Base-by-base conservation (phyloP, 2,113 vertebrate genomes). In the Pedionomus torquatus region DNA sequence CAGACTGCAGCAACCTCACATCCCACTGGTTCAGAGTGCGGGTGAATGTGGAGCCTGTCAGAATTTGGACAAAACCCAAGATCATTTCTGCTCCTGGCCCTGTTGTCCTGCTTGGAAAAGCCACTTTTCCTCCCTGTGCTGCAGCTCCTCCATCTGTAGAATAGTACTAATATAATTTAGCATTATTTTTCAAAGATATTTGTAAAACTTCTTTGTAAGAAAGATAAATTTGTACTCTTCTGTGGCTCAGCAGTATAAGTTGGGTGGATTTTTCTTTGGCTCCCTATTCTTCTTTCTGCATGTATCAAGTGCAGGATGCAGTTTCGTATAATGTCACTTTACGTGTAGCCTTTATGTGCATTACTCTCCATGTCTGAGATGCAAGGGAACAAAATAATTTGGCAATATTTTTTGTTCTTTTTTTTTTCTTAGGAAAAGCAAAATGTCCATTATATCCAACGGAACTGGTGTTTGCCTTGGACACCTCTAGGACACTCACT, bases 381-480 rank as follows among this genome's bases (percentile, higher is more conserved):
- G 31, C 39, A 86, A 64, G 28, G 41, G 30, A 89, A 68, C 20
- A 77, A 93, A 71, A 54, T 66, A 43, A 58, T 57, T 75, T 55
- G 31, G 12, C 21, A 3, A 1, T 75, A 7, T 3, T 30, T 84
- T 79, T 93, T 69, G 21, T 57, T 70, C 37, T 90, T 19, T 44
- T 51, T 28, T 69, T 28, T 69, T 70, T 80, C 94, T 54, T 37
- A 98, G 98, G 88, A 68, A 94, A 76, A 37, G 46, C 17, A 0
- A 43, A 63, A 13, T 98, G 97, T 48, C 98, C 98, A 0, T 58
- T 81, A 33, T 93, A 98, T 68, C 98, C 98, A 7, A 97, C 95
- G 0, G 97, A 98, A 71, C 12, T 98, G 89, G 97, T 97, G 16
- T 97, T 98, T 55, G 98, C 93, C 35, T 74, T 98, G 19, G 98